Base-by-base conservation (phyloP, 2,888 invertebrate genomes). In the Mechanitis mazaeus region DNA sequence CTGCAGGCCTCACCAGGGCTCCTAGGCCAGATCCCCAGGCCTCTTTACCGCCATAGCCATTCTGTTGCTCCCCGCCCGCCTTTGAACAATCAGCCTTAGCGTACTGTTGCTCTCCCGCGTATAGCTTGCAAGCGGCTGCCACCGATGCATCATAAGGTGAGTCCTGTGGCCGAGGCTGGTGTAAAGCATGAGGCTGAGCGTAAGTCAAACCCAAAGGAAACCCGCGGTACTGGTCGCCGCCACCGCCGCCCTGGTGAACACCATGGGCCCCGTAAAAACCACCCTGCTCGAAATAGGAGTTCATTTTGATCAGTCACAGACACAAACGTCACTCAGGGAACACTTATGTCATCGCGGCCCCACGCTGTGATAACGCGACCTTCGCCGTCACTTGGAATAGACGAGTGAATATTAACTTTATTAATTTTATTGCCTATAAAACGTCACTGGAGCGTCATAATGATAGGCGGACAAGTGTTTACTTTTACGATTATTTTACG, bases 241-340 rank as follows among this genome's bases (percentile, higher is more conserved):
- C 92, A 31, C 88, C 93, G 72, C 93, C 92, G 68, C 93, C 92
- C 91, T 96, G 94, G 91, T 96, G 94, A 76, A 89, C 89, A 81
- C 96, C 96, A 87, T 96, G 96, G 78, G 94, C 93, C 80, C 97
- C 96, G 92, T 97, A 97, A 92, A 97, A 97, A 88, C 97, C 97
- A 87, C 95, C 95, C 92, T 97, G 97, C 92, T 97, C 97, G 88
- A 97, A 97, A 89, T 97, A 97, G 84, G 97, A 97, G 95, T 97
- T 97, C 97, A 97, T 97, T 87, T 86, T 93, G 85, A 79, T 79
- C 75, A 75, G 80, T 87, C 87, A 84, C 85, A 72, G 79, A 74
- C 84, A 84, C 86, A 72, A 82, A 82, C 86, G 85, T 85, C 87
- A 88, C 87, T 84, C 75, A 78, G 80, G 75, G 73, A 84, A 79